A percentile compares a stretch with the other conserved stretches of the same genome.
phyloP scores from a whole-genome alignment of 2,797 vertebrate species.

The Hydrocynus forskahlii region DNA sequence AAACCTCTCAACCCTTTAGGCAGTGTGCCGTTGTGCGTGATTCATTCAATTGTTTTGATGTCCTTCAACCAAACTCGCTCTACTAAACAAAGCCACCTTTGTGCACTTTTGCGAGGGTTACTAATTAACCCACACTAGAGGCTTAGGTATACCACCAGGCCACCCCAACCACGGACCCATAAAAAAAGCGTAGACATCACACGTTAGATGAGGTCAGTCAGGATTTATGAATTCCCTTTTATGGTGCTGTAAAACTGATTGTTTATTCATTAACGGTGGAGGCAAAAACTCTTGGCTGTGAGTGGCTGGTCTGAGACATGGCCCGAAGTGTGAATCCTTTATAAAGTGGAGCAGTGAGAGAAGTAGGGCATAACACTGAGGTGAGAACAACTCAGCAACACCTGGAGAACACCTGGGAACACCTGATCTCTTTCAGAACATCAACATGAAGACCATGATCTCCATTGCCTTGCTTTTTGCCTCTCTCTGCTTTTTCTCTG shows the following conservation, averaged over 20 bases:
- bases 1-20: not conserved
- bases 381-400: slow-evolving; percentile 54
- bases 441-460: slow-evolving; percentile 73
- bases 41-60: not conserved
- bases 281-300: slow-evolving; percentile 65
- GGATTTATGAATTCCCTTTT: slow-evolving; percentile 74
- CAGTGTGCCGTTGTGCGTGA: not conserved
- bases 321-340: slow-evolving; percentile 52
- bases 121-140: slow-evolving; percentile 46
- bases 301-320: slow-evolving; percentile 56
- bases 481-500: slow-evolving; percentile 65
- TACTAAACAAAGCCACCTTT: slow-evolving; percentile 8
- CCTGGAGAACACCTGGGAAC: slow-evolving; percentile 32
- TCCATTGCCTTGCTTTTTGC: slow-evolving; percentile 64
- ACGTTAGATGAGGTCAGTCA: slow-evolving; percentile 62
- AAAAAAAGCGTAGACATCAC: slow-evolving; percentile 56
- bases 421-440: not conserved
- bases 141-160: slow-evolving; percentile 23
- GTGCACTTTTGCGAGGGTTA: slow-evolving; percentile 22
- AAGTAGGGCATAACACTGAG: slow-evolving; percentile 57
- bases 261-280: slow-evolving; percentile 76
- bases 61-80: not conserved
- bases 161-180: slow-evolving; percentile 1
- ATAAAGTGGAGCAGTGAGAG: slow-evolving; percentile 64
- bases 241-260: slow-evolving; percentile 63